Base-by-base conservation (phyloP, 92 coral and sea anemone genomes). In the Phymanthus crucifer region DNA sequence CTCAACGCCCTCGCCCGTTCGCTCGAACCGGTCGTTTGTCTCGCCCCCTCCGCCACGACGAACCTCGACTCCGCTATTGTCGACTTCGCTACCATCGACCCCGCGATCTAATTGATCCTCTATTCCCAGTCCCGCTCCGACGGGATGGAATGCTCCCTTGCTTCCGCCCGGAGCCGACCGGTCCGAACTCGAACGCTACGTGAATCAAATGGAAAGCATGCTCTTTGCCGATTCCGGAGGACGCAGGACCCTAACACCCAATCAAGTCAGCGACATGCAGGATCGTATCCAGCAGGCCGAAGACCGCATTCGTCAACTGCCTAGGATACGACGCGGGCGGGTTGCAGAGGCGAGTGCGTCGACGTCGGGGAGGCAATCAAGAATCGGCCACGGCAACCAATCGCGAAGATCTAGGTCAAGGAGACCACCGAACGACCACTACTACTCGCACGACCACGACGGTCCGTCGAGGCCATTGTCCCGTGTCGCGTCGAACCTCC, bases 371-470 rank as follows among this genome's bases (percentile, higher is more conserved):
- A 16, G 5, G 10, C 4, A 29, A 66, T 29, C 37, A 27, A 0
- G 35, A 66, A 66, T 8, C 71, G 7, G 21, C 10, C 3, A 27
- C 71, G 18, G 71, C 71, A 2, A 2, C 38, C 18, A 2, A 29
- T 10, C 0, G 71, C 1, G 37, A 66, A 66, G 18, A 33, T 29
- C 38, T 66, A 7, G 71, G 71, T 2, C n/a, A 9, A 14, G 71
- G 71, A 3, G 71, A 66, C 18, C 71, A 66, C 21, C 71, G 71
- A 0, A 66, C 71, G 36, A 66, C 71, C 1, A 75, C 79, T 69
- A 75, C 79, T 10, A 75, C 79, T 1, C 79, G 79, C 18, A 75
- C 79, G 35, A 75, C 21, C 1, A 66, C 71, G 19, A 66, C 71
- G 35, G 71, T 66, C 4, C 71, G 71, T 17, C 10, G 18, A 17